A percentile compares a stretch with the other conserved stretches of the same genome.
Evolutionary conservation across 2,888 invertebrate species (phyloP).

Genomic region (Elysia crispata): DNA sequence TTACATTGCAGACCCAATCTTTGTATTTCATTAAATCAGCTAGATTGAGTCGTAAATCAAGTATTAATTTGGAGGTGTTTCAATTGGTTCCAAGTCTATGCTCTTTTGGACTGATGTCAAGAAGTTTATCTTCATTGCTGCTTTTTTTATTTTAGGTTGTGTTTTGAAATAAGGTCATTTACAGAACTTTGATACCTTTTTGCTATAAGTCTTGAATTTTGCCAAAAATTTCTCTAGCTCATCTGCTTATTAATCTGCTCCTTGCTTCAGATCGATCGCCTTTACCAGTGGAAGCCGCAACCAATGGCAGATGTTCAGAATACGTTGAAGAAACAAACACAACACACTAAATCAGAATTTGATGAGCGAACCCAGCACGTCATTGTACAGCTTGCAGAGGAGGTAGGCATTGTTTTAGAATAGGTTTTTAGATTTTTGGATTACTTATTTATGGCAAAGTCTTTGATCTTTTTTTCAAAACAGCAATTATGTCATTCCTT

Average conservation of each 20-base stretch:
- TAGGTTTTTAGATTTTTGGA: too few species aligned
- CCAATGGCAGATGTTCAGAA: constrained; percentile 93
- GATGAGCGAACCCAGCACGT: constrained; percentile 88
- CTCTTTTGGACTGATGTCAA: background rate
- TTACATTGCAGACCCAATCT: too few species aligned
- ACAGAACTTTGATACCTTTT: too few species aligned
- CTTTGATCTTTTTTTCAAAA: too few species aligned
- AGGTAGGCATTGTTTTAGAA: constrained; percentile 79
- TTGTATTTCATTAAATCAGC: too few species aligned
- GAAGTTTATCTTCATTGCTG: background rate
- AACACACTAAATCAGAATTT: constrained; percentile 95
- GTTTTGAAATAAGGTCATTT: too few species aligned
- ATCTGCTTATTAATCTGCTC: background rate
- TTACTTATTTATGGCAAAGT: too few species aligned
- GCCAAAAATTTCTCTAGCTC: too few species aligned
- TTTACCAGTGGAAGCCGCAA: constrained; percentile 95
- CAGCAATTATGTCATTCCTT: too few species aligned
- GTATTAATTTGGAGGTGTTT: too few species aligned
- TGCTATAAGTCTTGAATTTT: too few species aligned
- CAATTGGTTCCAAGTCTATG: background rate
- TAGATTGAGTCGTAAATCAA: too few species aligned
- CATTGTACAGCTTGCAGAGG: constrained; percentile 95
- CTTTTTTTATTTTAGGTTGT: background rate
- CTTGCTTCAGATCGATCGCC: constrained; percentile 79
- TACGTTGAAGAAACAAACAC: constrained; percentile 90